Conservation (phyloP, 2,888 invertebrate genomes). For the Ophraella communa region DNA sequence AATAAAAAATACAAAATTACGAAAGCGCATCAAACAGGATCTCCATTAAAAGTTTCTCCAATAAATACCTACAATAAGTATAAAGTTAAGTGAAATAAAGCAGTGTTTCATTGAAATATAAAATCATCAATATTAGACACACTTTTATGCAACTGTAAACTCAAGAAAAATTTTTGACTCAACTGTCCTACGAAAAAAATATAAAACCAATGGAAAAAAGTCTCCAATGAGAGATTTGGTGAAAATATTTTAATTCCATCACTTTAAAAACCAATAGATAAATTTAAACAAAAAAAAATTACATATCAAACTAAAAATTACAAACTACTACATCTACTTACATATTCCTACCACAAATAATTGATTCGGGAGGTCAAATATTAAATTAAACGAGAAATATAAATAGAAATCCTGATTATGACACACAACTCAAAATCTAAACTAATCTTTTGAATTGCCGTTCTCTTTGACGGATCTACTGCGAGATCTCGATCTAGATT, state of each 20-base stretch:
- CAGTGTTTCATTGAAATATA: background rate
- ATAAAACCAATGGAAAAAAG: too few species aligned
- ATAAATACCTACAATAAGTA: background rate
- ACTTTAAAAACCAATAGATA: too few species aligned
- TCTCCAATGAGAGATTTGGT: too few species aligned
- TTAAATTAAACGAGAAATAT: slow-evolving; percentile 9
- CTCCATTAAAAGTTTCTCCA: background rate
- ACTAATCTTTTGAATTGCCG: slow-evolving; percentile 52
- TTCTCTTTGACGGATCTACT: slow-evolving; percentile 58
- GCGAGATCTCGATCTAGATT: slow-evolving; percentile 56
- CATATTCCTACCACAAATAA: too few species aligned
- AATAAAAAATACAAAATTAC: background rate
- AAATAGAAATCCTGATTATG: slow-evolving; percentile 16
- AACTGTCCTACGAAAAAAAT: too few species aligned
- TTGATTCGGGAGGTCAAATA: background rate
- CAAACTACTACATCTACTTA: too few species aligned
- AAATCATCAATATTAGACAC: too few species aligned
- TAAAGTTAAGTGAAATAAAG: background rate
- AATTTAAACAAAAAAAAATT: too few species aligned
- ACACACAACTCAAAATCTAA: slow-evolving; percentile 21
- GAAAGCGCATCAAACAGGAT: background rate
- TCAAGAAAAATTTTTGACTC: too few species aligned
- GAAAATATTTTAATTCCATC: too few species aligned
- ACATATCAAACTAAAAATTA: too few species aligned
- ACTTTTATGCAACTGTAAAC: too few species aligned